Evolutionary conservation across 2,888 invertebrate genomes (phyloP).

Genomic region (Diabrotica balteata): DNA sequence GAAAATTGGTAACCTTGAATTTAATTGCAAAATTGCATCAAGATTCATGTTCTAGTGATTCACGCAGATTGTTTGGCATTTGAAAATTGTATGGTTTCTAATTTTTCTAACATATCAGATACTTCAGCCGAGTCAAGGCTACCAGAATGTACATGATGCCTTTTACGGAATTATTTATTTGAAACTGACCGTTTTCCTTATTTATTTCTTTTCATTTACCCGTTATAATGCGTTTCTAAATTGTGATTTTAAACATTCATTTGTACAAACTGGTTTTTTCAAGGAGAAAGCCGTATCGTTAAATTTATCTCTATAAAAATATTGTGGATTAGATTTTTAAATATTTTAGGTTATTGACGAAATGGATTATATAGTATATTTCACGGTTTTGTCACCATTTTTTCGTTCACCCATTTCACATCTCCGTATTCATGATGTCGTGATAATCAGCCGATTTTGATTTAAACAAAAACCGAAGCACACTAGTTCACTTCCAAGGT

Average conservation of each 20-base stretch:
- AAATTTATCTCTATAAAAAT: conserved; percentile 14
- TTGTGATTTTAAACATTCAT: conserved; percentile 27
- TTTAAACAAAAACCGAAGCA: too few species aligned
- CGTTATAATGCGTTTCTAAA: conserved; percentile 31
- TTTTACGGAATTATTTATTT: conserved; percentile 38
- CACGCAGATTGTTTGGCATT: conserved; percentile 52
- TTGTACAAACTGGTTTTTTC: conserved; percentile 22
- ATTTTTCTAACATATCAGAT: conserved; percentile 46
- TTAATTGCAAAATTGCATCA: conserved; percentile 52
- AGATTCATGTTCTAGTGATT: conserved; percentile 49
- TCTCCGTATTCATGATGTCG: too few species aligned
- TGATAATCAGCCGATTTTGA: too few species aligned
- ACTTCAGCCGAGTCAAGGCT: conserved; percentile 41
- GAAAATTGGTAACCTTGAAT: conserved; percentile 55
- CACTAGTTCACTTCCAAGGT: too few species aligned
- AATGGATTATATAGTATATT: too few species aligned
- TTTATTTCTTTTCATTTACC: conserved; percentile 28
- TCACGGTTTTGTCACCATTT: too few species aligned
- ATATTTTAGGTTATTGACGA: conserved; percentile 2
- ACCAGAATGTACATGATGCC: conserved; percentile 31
- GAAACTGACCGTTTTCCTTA: conserved; percentile 31
- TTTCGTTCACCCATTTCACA: too few species aligned
- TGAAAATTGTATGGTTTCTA: conserved; percentile 53
- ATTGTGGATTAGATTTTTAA: neutral
- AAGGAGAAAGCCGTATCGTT: conserved; percentile 25